phyloP scores from a whole-genome alignment of 2,113 vertebrate species.

The Leptobrachium ailaonicum region DNA sequence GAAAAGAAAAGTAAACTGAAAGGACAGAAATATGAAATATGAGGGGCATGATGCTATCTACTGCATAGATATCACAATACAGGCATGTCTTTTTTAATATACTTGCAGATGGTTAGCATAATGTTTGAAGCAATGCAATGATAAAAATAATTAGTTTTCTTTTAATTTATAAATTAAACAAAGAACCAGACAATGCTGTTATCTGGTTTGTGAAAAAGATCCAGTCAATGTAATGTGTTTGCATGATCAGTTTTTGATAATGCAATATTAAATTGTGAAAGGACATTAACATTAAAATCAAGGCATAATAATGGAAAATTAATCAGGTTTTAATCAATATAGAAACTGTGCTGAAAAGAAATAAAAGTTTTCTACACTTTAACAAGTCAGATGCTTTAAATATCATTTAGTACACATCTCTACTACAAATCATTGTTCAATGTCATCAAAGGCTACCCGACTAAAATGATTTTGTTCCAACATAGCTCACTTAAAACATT shows the following conservation, averaged over 20 bases:
- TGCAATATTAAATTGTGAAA: constrained; percentile 24
- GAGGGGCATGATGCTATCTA: neutral
- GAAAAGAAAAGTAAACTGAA: neutral
- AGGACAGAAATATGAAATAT: neutral
- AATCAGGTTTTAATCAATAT: neutral
- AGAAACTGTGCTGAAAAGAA: neutral
- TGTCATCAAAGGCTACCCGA: constrained; percentile 12
- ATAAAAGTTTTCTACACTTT: constrained; percentile 15
- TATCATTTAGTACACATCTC: neutral
- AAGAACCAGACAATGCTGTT: constrained; percentile 12
- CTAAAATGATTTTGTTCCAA: constrained; percentile 4
- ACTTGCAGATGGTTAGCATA: neutral
- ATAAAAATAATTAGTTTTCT: constrained; percentile 24
- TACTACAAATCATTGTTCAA: constrained; percentile 2
- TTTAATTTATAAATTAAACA: neutral
- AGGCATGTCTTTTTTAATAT: neutral
- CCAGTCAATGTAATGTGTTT: constrained; percentile 14
- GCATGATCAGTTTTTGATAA: constrained; percentile 22
- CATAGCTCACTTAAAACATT: constrained; percentile 33
- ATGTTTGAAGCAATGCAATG: neutral
- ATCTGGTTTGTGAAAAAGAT: constrained; percentile 9
- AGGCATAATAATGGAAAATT: constrained; percentile 16
- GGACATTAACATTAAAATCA: constrained; percentile 25
- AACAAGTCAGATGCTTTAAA: neutral
- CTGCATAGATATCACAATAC: neutral